Conservation (phyloP, 2,888 invertebrate genomes). For the Hydropsyche betteni region DNA sequence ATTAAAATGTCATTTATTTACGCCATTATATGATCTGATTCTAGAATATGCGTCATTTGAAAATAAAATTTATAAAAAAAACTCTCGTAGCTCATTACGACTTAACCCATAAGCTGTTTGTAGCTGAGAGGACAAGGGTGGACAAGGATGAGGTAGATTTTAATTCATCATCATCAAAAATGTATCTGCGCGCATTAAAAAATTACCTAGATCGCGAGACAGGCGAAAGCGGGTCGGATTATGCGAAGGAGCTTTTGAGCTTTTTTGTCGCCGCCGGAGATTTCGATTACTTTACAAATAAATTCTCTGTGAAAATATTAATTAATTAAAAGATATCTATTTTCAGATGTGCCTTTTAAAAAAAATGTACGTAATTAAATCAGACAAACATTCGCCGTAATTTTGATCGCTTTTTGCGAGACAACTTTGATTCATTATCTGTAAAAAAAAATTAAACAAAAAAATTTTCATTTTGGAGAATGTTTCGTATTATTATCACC, state of each 20-base stretch:
- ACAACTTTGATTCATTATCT: too few species aligned
- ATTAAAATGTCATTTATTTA: too few species aligned
- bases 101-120: constrained; percentile 14
- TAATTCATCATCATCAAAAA: constrained; percentile 29
- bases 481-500: too few species aligned
- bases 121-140: too few species aligned
- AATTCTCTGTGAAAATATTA: not conserved
- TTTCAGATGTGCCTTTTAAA: too few species aligned
- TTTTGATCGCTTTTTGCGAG: too few species aligned
- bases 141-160: constrained; percentile 1
- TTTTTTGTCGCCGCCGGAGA: not conserved
- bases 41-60: too few species aligned
- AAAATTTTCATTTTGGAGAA: too few species aligned
- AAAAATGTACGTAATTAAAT: too few species aligned
- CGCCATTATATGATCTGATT: too few species aligned
- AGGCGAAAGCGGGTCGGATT: constrained; percentile 11
- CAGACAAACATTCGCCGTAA: too few species aligned
- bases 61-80: not conserved
- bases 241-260: not conserved
- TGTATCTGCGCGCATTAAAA: constrained; percentile 12
- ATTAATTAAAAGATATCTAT: not conserved
- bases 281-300: not conserved
- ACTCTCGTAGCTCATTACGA: constrained; percentile 13
- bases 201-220: constrained; percentile 14
- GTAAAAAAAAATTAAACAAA: too few species aligned